Base-by-base conservation (phyloP, 1,140 invertebrate genomes). In the Saccostrea glomerata region DNA sequence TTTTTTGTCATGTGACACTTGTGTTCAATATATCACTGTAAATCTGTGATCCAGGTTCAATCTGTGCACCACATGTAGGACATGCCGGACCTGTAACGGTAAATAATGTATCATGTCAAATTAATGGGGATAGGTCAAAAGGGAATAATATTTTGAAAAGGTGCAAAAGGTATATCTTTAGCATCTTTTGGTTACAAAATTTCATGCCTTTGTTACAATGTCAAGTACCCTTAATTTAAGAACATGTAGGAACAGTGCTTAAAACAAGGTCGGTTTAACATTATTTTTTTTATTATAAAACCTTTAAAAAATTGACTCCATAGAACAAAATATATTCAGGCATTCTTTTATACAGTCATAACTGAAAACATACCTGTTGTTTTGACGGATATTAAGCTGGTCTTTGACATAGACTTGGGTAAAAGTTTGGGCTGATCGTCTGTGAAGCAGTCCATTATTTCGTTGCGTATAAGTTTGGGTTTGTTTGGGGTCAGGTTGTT, bases 401-500 rank as follows among this genome's bases (percentile, higher is more conserved):
- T 25, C 20, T 58, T 89, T 17, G 84, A 73, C 55, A 12, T 25
- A 12, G 47, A 66, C 56, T 85, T 85, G 9, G 54, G n/a, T 54
- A 66, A 30, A 25, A 73, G 17, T 47, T 56, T 20, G 73, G 63
- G 23, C 12, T 58, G n/a, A 47, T 84, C 40, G 54, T 85, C 77
- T 86, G 60, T 30, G 36, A 56, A 83, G 56, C 40, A 54, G n/a
- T 88, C 70, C 77, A 82, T 23, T 77, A 84, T 85, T 9, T 89
- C 85, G n/a, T 20, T 58, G 23, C 86, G 84, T 87, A 60, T 23
- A 15, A 89, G 4, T 23, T 70, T 89, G 23, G 92, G 88, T 77
- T 88, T 90, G 63, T 90, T 90, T 40, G 92, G 92, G 7, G 54
- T 84, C 30, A 90, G 85, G 36, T 90, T 87, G 11, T 88, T 88